These are phyloP conservation scores for Oscheius sp. DNA, from an alignment of 2,888 invertebrate genomes.

Conservation along the genomic window DNA sequence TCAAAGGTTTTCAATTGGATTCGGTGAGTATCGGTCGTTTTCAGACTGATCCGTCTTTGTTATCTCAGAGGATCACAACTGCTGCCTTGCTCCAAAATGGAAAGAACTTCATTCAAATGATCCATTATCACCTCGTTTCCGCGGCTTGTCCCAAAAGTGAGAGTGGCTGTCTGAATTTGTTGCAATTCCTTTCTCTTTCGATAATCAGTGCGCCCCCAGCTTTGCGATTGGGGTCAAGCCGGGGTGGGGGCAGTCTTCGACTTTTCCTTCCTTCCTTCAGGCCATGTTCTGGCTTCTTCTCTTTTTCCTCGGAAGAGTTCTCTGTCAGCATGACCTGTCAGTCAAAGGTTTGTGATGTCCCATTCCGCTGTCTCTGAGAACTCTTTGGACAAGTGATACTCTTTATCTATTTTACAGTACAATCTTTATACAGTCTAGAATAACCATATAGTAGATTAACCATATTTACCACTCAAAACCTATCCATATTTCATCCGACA, in stretches of 20 bases:
- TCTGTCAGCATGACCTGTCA: conserved; percentile 5
- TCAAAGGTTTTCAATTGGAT: too few relatives aligned
- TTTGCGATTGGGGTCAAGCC: conserved; percentile 30
- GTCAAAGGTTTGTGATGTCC: conserved; percentile 19
- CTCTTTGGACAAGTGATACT: too few relatives aligned
- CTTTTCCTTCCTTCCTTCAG: conserved; percentile 9
- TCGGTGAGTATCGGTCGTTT: too few relatives aligned
- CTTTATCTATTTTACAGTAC: neutral
- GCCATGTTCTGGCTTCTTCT: conserved; percentile 36
- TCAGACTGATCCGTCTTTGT: too few relatives aligned
- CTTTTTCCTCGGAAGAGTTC: neutral
- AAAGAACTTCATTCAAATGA: too few relatives aligned
- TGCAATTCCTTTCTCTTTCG: conserved; percentile 37
- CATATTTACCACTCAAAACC: too few relatives aligned
- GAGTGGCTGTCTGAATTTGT: conserved; percentile 33
- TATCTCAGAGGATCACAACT: too few relatives aligned
- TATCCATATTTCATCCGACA: too few relatives aligned
- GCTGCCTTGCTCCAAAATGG: too few relatives aligned
- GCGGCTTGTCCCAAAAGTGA: too few relatives aligned
- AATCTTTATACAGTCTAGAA: neutral
- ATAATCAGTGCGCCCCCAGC: conserved; percentile 33
- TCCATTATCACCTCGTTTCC: too few relatives aligned
- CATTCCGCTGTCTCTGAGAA: neutral
- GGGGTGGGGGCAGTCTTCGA: conserved; percentile 11
- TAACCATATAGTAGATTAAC: neutral